Percentiles rank a stretch among this genome's conserved stretches.
Conservation (phyloP, 2,888 invertebrate species). For the Drosophila parthenogenetica region DNA sequence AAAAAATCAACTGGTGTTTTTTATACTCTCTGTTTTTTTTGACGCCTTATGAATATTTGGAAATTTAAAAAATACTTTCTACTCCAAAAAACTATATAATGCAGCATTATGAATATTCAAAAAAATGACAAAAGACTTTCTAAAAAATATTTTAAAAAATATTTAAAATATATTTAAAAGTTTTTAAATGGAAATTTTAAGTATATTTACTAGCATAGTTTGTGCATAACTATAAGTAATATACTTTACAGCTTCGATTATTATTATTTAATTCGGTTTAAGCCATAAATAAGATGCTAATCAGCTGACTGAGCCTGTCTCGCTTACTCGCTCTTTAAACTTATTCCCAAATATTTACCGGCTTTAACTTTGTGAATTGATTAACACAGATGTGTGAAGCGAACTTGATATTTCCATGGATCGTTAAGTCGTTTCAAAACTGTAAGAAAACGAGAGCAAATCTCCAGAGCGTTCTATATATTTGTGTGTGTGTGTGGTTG, state of each 20-base stretch:
- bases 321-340: slow-evolving; percentile 11
- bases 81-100: background rate
- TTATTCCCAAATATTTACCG: slow-evolving; percentile 24
- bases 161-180: background rate
- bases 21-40: too few species aligned
- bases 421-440: slow-evolving; percentile 51
- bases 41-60: background rate
- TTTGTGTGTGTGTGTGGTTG: slow-evolving; percentile 35
- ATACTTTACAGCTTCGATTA: slow-evolving; percentile 6
- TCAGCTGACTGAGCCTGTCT: slow-evolving; percentile 46
- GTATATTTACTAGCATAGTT: background rate
- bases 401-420: slow-evolving; percentile 75
- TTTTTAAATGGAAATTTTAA: background rate
- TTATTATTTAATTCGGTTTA: slow-evolving; percentile 24
- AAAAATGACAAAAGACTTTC: background rate
- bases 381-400: slow-evolving; percentile 66
- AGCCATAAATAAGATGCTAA: slow-evolving; percentile 64
- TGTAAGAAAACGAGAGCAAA: slow-evolving; percentile 51
- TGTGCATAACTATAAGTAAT: background rate
- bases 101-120: background rate
- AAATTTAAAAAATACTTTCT: background rate
- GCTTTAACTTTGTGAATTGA: slow-evolving; percentile 70
- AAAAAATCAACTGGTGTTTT: background rate
- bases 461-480: background rate
- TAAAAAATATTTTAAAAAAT: background rate